These are phyloP conservation scores for Crocidura indochinensis DNA, from an alignment of 2,797 vertebrate species.

Conservation along the genomic window DNA sequence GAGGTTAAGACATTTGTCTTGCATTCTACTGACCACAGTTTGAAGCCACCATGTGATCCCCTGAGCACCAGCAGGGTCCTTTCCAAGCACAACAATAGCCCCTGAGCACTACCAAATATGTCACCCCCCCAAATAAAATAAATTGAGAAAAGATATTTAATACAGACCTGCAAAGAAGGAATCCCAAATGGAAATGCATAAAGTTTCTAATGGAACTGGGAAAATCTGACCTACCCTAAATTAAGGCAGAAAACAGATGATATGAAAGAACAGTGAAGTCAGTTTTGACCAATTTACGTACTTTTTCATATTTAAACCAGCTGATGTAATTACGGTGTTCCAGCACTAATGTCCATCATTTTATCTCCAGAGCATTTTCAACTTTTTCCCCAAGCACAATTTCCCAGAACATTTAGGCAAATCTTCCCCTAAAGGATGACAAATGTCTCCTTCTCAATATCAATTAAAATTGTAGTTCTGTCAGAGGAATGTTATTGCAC, in stretches of 20 bases:
- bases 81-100: not conserved
- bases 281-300: not conserved
- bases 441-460: conserved; percentile 63
- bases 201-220: not conserved
- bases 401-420: conserved; percentile 55
- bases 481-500: conserved; percentile 42
- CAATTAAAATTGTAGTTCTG: conserved; percentile 53
- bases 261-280: not conserved
- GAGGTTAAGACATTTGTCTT: not conserved
- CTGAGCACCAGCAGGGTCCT: not conserved
- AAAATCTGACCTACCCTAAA: not conserved
- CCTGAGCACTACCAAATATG: too few species aligned
- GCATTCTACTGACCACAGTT: too few species aligned
- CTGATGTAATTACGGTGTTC: not conserved
- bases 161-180: not conserved
- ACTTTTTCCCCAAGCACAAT: not conserved
- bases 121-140: too few species aligned
- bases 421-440: conserved; percentile 36
- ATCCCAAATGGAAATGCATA: conserved; percentile 8
- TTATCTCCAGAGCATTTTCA: conserved; percentile 32
- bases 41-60: too few species aligned
- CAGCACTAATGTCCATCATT: conserved; percentile 30
- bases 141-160: conserved; percentile 20
- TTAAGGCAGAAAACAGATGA: not conserved
- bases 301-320: not conserved